Conservation (phyloP, 2,113 vertebrate species). For the Pristiophorus japonicus region DNA sequence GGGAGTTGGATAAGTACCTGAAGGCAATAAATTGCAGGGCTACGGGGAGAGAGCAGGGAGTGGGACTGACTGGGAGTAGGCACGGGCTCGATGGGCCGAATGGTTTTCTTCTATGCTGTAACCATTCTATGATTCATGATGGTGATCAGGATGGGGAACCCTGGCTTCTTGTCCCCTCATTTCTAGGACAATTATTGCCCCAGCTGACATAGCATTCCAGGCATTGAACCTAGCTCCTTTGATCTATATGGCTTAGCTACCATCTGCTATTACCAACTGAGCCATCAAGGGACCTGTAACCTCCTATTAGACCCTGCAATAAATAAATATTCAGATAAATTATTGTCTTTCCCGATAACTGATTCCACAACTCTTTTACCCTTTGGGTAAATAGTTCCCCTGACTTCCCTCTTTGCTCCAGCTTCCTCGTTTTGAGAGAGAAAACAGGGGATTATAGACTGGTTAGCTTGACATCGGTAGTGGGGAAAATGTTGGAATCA, state of each 20-base stretch:
- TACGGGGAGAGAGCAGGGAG: too few relatives aligned
- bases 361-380: not conserved
- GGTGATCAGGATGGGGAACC: not conserved
- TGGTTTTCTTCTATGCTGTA: too few relatives aligned
- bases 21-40: too few relatives aligned
- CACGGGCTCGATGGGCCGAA: too few relatives aligned
- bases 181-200: not conserved
- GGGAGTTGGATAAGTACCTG: too few relatives aligned
- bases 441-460: too few relatives aligned
- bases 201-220: not conserved
- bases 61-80: too few relatives aligned
- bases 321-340: not conserved
- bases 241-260: not conserved
- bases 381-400: not conserved
- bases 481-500: too few relatives aligned
- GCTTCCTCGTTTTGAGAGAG: not conserved
- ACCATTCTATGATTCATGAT: not conserved
- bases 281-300: not conserved
- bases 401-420: not conserved
- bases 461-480: too few relatives aligned
- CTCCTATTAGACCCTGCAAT: not conserved
- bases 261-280: not conserved
- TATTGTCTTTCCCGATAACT: not conserved
- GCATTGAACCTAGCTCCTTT: not conserved
- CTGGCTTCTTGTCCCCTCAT: not conserved